Percentiles rank a stretch among this genome's conserved stretches.
Conservation (phyloP, 2,113 vertebrate species). For the Cromileptes altivelis region DNA sequence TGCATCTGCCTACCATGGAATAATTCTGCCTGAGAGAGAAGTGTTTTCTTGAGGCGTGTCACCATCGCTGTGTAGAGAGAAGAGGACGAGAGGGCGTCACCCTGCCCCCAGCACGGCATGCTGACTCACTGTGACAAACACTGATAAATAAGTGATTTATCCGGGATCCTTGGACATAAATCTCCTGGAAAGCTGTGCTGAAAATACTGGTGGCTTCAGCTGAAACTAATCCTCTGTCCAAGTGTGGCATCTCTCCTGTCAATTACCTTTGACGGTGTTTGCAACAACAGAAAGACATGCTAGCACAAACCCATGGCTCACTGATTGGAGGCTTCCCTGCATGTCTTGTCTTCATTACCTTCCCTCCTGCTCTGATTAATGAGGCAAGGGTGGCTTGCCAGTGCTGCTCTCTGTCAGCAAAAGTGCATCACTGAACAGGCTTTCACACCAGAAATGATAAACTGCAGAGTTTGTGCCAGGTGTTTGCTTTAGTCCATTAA, state of each 20-base stretch:
- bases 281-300: constrained; percentile 34
- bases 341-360: constrained; percentile 60
- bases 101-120: constrained; percentile 9
- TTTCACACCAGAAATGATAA: neutral
- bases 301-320: constrained; percentile 18
- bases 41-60: constrained; percentile 14
- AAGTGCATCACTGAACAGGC: constrained; percentile 2
- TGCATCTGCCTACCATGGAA: constrained; percentile 22
- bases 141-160: constrained; percentile 68
- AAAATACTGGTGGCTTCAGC: constrained; percentile 29
- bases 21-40: constrained; percentile 4
- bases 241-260: constrained; percentile 48
- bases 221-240: constrained; percentile 55
- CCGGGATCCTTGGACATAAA: constrained; percentile 48
- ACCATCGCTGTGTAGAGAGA: neutral
- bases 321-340: constrained; percentile 53
- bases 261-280: constrained; percentile 62
- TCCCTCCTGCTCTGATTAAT: constrained; percentile 66
- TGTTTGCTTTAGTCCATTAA: constrained; percentile 14
- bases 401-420: constrained; percentile 40
- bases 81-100: neutral
- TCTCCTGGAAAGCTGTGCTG: constrained; percentile 44
- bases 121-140: constrained; percentile 70
- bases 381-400: constrained; percentile 27
- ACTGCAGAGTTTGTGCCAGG: neutral